Conservation (phyloP, 1,140 invertebrate genomes). For the Ostrea edulis region DNA sequence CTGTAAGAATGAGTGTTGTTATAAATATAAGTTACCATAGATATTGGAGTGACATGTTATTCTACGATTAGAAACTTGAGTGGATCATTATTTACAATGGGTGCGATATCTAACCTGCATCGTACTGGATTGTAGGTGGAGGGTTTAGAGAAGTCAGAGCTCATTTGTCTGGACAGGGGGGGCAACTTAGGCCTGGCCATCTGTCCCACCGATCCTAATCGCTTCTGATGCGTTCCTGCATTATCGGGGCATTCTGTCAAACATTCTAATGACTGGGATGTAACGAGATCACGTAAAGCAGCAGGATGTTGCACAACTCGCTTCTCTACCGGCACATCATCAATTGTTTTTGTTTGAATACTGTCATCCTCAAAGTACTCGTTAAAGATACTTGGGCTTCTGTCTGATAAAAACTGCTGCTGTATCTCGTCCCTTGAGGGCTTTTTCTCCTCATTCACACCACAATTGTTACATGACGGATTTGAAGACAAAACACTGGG, state of each 20-base stretch:
- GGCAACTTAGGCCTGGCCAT: constrained; percentile 53
- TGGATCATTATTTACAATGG: too few relatives aligned
- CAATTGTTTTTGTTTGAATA: constrained; percentile 69
- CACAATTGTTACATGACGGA: background rate
- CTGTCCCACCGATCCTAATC: constrained; percentile 60
- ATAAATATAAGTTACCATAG: background rate
- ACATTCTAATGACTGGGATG: constrained; percentile 36
- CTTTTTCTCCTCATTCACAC: background rate
- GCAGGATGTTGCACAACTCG: constrained; percentile 57
- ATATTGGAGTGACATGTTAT: too few relatives aligned
- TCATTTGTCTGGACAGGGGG: constrained; percentile 65
- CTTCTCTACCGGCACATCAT: constrained; percentile 66
- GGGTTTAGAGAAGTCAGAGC: constrained; percentile 59
- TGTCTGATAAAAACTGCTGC: constrained; percentile 63
- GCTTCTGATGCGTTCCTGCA: constrained; percentile 44
- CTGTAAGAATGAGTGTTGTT: constrained; percentile 54
- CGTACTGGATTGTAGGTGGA: constrained; percentile 61
- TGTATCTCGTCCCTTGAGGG: constrained; percentile 54
- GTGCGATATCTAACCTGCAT: constrained; percentile 61
- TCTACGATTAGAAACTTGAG: too few relatives aligned
- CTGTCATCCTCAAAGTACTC: constrained; percentile 72
- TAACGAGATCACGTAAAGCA: background rate
- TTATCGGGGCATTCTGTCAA: background rate
- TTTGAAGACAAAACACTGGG: background rate
- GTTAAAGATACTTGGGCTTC: constrained; percentile 74